phyloP scores from a whole-genome alignment of 2,113 vertebrate genomes.

The Microtus richardsoni region DNA sequence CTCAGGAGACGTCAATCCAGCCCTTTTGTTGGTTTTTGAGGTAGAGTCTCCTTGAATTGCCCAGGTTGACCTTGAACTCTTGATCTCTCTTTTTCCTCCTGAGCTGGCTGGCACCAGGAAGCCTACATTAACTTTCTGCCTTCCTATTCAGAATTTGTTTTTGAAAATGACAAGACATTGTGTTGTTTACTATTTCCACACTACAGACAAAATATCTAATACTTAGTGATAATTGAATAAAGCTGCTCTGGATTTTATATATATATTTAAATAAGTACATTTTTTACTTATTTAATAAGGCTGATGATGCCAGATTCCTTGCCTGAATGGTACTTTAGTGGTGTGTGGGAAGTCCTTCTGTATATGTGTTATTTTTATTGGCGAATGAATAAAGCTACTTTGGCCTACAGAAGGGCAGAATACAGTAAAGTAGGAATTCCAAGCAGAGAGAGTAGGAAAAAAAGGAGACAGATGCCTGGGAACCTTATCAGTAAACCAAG shows the following conservation, averaged over 20 bases:
- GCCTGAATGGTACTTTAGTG: not conserved
- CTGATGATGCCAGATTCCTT: not conserved
- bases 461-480: too few species aligned
- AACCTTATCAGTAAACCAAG: too few species aligned
- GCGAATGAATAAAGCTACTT: too few species aligned
- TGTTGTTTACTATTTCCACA: not conserved
- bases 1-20: not conserved
- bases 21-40: not conserved
- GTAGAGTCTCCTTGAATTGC: not conserved
- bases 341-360: too few species aligned
- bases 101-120: not conserved
- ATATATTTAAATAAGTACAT: not conserved
- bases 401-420: too few species aligned
- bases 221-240: not conserved
- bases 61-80: not conserved
- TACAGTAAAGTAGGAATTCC: too few species aligned
- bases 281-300: too few species aligned
- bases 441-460: too few species aligned
- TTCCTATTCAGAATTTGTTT: conserved; percentile 2
- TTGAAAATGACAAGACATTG: not conserved
- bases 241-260: not conserved
- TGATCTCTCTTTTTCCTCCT: not conserved
- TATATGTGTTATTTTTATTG: too few species aligned
- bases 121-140: not conserved
- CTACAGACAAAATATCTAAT: not conserved